A percentile compares a stretch with the other conserved stretches of the same genome.
Evolutionary conservation across 1,140 invertebrate species (phyloP).

Genomic region (Diuraphis noxia): DNA sequence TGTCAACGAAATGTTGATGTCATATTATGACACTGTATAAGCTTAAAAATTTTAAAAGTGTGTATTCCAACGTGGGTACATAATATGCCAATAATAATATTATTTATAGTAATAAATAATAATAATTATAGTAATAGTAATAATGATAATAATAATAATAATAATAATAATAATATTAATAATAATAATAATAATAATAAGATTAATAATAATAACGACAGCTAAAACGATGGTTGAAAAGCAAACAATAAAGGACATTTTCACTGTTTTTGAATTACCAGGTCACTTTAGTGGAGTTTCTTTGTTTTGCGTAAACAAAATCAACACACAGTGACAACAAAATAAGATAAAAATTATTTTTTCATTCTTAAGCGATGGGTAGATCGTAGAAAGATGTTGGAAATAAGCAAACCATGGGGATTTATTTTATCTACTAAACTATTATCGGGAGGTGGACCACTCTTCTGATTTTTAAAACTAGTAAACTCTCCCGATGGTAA

Average conservation of each 20-base stretch:
- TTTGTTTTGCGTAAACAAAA: neutral
- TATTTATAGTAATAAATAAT: too few relatives aligned
- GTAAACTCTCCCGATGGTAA: too few relatives aligned
- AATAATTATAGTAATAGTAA: neutral
- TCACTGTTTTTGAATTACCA: neutral
- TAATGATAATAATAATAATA: too few relatives aligned
- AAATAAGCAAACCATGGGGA: neutral
- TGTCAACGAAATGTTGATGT: neutral
- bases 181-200: neutral
- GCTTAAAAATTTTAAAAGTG: neutral
- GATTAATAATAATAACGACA: too few relatives aligned
- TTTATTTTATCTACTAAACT: neutral
- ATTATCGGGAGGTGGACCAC: too few relatives aligned
- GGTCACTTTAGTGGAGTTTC: neutral
- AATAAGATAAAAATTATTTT: neutral
- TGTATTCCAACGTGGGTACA: neutral
- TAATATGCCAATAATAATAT: neutral
- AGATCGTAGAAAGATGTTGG: neutral
- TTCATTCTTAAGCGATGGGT: neutral
- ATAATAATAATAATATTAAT: neutral
- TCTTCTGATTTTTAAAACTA: too few relatives aligned
- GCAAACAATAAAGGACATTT: neutral
- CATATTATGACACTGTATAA: neutral
- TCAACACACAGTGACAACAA: neutral
- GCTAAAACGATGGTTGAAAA: neutral